Percentiles rank a stretch among this genome's conserved stretches.
Conservation (phyloP, 2,113 vertebrate genomes). For the Jaculus jaculus region DNA sequence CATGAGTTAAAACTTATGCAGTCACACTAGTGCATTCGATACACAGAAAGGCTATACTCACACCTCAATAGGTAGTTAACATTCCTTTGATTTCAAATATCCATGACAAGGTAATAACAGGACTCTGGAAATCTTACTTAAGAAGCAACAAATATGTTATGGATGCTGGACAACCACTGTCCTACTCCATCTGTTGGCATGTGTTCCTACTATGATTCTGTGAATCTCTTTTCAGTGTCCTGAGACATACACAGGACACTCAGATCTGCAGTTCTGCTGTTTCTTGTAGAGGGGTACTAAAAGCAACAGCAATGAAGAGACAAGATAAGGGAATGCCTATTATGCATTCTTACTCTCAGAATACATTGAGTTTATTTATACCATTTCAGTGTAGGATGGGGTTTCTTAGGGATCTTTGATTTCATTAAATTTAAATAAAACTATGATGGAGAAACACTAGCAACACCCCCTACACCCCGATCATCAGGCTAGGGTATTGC, state of each 20-base stretch:
- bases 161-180: not conserved
- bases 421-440: slow-evolving; percentile 44
- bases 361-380: not conserved
- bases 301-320: rapidly evolving
- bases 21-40: not conserved
- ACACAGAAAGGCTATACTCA: not conserved
- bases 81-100: not conserved
- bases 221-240: not conserved
- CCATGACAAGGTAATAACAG: not conserved
- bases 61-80: not conserved
- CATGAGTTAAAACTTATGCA: not conserved
- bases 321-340: not conserved
- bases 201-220: not conserved
- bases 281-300: not conserved
- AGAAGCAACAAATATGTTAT: not conserved
- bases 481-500: not conserved
- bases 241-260: not conserved
- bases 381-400: not conserved
- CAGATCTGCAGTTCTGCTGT: not conserved
- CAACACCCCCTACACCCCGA: too few relatives aligned
- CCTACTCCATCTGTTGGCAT: not conserved
- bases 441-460: not conserved
- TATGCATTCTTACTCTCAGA: not conserved
- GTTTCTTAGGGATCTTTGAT: not conserved
- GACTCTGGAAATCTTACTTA: not conserved